A percentile compares a stretch with the other conserved stretches of the same genome.
phyloP scores from a whole-genome alignment of 2,888 invertebrate genomes.

The Ennomos erosarius region DNA sequence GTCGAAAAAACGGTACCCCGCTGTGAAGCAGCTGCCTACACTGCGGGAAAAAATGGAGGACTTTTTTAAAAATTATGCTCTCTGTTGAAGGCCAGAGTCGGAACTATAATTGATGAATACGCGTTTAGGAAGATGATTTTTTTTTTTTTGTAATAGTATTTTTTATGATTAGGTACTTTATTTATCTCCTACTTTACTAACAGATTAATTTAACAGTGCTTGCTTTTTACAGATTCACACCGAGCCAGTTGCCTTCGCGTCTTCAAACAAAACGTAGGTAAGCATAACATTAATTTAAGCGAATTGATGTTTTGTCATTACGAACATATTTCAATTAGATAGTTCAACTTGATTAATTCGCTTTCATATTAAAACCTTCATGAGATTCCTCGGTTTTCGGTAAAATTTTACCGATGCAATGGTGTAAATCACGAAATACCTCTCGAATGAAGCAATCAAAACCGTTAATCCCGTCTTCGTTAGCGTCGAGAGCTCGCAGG shows the following conservation, averaged over 20 bases:
- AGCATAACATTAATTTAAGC: too few relatives aligned
- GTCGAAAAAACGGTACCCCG: constrained; percentile 75
- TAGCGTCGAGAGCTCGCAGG: constrained; percentile 28
- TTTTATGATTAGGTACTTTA: constrained; percentile 26
- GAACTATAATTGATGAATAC: constrained; percentile 48
- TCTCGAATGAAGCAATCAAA: constrained; percentile 38
- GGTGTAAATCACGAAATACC: constrained; percentile 16
- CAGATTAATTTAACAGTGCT: neutral
- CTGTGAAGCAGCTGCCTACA: constrained; percentile 68
- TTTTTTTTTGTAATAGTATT: constrained; percentile 41
- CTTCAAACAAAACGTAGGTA: too few relatives aligned
- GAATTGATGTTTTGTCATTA: too few relatives aligned
- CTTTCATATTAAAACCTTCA: constrained; percentile 1
- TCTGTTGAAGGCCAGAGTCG: constrained; percentile 46
- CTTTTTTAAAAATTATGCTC: constrained; percentile 56
- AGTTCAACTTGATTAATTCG: too few relatives aligned
- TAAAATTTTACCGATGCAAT: constrained; percentile 5
- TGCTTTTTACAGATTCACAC: too few relatives aligned
- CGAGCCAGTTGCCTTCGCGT: too few relatives aligned
- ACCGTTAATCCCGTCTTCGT: constrained; percentile 30
- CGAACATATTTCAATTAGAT: too few relatives aligned
- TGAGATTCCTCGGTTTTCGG: neutral
- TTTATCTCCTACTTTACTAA: neutral
- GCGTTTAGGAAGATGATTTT: constrained; percentile 47
- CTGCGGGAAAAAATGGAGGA: constrained; percentile 56